Evolutionary conservation across 2,888 invertebrate species (phyloP).

Genomic region (Hesperia comma): DNA sequence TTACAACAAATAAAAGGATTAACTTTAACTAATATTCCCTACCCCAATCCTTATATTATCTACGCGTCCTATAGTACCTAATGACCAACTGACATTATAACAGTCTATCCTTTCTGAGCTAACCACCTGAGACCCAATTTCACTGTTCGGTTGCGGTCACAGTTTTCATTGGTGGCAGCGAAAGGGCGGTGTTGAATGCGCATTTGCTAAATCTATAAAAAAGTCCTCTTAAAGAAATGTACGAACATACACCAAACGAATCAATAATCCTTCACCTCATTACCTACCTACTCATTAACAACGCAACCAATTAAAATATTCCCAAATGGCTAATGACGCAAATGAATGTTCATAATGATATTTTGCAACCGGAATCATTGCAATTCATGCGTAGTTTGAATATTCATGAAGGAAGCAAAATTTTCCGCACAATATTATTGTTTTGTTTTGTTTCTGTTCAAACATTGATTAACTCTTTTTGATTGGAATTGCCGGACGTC

Average conservation of each 20-base stretch:
- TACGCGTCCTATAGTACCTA: too few relatives aligned
- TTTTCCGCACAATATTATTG: conserved; percentile 31
- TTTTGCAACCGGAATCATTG: conserved; percentile 29
- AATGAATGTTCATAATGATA: conserved; percentile 34
- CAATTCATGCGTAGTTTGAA: conserved; percentile 30
- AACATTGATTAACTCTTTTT: conserved; percentile 38
- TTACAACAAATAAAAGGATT: too few relatives aligned
- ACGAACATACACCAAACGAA: background rate
- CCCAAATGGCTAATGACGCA: conserved; percentile 30
- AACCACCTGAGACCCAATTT: too few relatives aligned
- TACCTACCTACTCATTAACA: background rate
- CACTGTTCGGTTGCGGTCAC: too few relatives aligned
- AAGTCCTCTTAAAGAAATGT: too few relatives aligned
- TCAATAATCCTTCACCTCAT: background rate
- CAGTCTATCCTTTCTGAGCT: too few relatives aligned
- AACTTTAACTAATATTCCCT: too few relatives aligned
- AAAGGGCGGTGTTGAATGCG: too few relatives aligned
- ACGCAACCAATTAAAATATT: conserved; percentile 27
- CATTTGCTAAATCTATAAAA: too few relatives aligned
- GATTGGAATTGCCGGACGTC: conserved; percentile 31
- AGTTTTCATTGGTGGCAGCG: too few relatives aligned
- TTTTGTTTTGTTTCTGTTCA: conserved; percentile 37
- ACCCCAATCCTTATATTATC: too few relatives aligned
- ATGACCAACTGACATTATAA: too few relatives aligned
- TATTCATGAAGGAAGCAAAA: conserved; percentile 34